Evolutionary conservation across 2,888 invertebrate genomes (phyloP).

Genomic region (Alitta virens): DNA sequence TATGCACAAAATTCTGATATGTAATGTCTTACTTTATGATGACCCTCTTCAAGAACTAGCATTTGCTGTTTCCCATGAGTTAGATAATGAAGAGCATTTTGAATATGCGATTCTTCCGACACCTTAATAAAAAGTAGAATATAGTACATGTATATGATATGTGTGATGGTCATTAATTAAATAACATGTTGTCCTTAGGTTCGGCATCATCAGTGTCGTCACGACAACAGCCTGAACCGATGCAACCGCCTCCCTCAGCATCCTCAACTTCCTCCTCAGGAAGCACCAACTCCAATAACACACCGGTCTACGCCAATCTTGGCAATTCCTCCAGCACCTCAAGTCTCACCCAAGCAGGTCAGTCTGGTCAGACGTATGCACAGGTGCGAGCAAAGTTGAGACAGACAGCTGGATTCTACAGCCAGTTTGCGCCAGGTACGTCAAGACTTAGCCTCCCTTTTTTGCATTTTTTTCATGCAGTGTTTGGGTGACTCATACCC

Average conservation of each 20-base stretch:
- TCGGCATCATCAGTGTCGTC: not conserved
- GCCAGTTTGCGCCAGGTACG: slow-evolving; percentile 21
- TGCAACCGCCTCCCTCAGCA: slow-evolving; percentile 2
- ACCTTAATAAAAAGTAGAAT: too few species aligned
- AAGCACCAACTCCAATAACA: slow-evolving; percentile 2
- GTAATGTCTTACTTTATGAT: too few species aligned
- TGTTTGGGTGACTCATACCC: not conserved
- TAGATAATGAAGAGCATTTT: too few species aligned
- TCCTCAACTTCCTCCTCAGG: slow-evolving; percentile 11
- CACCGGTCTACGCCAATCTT: not conserved
- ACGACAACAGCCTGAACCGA: not conserved
- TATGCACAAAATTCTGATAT: too few species aligned
- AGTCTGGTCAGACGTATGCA: slow-evolving; percentile 20
- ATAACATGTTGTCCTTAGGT: too few species aligned
- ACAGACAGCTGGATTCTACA: slow-evolving; percentile 22
- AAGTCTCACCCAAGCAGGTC: not conserved
- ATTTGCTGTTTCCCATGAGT: too few species aligned
- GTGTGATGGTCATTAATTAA: too few species aligned
- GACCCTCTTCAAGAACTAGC: too few species aligned
- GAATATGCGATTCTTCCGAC: too few species aligned
- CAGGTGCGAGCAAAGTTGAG: slow-evolving; percentile 20
- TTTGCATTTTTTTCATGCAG: not conserved
- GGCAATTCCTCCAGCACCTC: not conserved
- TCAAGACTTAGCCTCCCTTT: too few species aligned
- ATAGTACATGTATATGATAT: too few species aligned